Base-by-base conservation (phyloP, 2,888 invertebrate genomes). In the Acholoe squamosa region DNA sequence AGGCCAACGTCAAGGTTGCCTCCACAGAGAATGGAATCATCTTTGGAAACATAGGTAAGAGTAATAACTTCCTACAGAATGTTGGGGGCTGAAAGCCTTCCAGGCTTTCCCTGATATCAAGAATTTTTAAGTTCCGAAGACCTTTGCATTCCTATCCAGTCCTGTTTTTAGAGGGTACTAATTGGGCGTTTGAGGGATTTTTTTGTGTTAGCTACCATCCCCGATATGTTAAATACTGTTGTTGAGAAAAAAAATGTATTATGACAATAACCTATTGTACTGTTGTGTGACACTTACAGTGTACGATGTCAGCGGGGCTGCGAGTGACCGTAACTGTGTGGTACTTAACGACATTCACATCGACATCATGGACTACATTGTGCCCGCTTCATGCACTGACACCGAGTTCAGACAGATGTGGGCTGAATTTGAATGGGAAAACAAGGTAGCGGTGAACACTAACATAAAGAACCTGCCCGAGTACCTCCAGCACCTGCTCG, bases 351-450 rank as follows among this genome's bases (percentile, higher is more conserved):
- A 99, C 96, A 99, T 99, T 95, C 99, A 99, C 96, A 99, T 99
- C 95, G 99, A 99, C 96, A 99, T 99, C 94, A 99, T 99, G 98
- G 99, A 99, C 96, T 99, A 94, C 95, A 96, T 94, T 92, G 96
- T 95, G 91, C 99, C 99, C 31, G 99, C 99, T 25, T 96, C 97
- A 71, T 99, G 99, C 96, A 98, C 97, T 89, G 99, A 99, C 96
- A 97, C 97, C 0, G 99, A 99, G 96, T 99, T 99, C 97, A 96
- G 99, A 10, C 98, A 98, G 96, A 99, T 99, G 99, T 99, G 99
- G 99, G 98, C 99, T 0, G 99, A 99, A 97, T 99, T 99, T 96
- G 99, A 99, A 96, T 99, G 99, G 99, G 99, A 99, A 96, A 99
- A 99, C 96, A 99, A 99, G 97, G 97, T 98, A 76, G 97, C 98